Percentiles rank a stretch among this genome's conserved stretches.
These are phyloP conservation scores for Melanerpes aurifrons DNA, from an alignment of 2,113 vertebrate genomes.

Conservation along the genomic window DNA sequence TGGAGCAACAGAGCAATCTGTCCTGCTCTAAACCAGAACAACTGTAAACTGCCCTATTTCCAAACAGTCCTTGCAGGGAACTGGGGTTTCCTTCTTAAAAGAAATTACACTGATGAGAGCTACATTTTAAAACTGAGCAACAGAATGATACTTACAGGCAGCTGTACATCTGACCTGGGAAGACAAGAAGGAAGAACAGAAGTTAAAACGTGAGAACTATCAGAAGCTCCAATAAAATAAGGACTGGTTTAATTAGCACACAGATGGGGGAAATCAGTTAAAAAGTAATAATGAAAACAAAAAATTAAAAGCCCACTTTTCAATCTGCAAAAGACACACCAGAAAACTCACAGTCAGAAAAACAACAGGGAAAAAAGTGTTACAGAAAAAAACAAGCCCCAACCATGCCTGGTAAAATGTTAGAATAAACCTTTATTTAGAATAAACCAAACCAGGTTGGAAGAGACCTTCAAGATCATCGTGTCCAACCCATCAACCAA, in stretches of 20 bases:
- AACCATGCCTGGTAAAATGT: background rate
- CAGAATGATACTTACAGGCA: conserved; percentile 68
- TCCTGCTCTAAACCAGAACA: no score
- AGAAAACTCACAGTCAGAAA: background rate
- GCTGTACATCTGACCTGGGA: conserved; percentile 67
- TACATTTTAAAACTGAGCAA: background rate
- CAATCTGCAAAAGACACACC: background rate
- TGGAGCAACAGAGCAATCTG: no score
- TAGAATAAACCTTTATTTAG: no score
- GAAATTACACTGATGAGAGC: background rate
- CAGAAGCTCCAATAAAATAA: conserved; percentile 28
- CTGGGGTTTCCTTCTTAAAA: background rate
- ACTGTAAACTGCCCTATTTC: background rate
- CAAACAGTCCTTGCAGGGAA: background rate
- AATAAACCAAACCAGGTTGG: no score
- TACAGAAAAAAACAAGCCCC: background rate
- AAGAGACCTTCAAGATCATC: no score
- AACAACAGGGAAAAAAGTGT: background rate
- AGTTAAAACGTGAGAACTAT: conserved; percentile 48
- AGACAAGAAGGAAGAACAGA: conserved; percentile 32
- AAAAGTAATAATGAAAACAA: background rate
- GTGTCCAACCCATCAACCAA: no score
- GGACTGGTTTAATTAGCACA: background rate
- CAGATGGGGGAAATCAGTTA: rapidly evolving
- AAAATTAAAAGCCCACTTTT: background rate